A percentile compares a stretch with the other conserved stretches of the same genome.
Evolutionary conservation across 2,888 invertebrate species (phyloP).

Genomic region (Dolomedes plantarius): DNA sequence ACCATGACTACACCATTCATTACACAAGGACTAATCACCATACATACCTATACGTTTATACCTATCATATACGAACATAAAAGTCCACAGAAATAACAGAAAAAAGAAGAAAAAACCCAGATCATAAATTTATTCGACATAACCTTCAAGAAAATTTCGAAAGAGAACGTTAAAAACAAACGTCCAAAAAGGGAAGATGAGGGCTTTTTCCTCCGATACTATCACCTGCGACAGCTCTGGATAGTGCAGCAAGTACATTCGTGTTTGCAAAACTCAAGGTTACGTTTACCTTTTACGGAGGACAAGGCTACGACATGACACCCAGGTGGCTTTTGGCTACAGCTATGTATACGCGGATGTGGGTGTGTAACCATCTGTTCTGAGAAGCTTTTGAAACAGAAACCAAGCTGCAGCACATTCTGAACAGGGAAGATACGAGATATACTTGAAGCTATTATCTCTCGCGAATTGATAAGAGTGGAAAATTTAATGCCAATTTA

Average conservation of each 20-base stretch:
- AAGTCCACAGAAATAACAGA: no score
- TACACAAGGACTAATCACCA: no score
- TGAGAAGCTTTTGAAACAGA: constrained; percentile 10
- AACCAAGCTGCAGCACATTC: background rate
- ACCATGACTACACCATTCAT: no score
- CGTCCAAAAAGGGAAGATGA: background rate
- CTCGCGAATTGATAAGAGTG: no score
- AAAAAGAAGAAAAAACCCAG: background rate
- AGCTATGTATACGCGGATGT: constrained; percentile 11
- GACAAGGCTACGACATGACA: constrained; percentile 48
- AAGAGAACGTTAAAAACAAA: background rate
- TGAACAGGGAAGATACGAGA: background rate
- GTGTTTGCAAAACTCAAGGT: constrained; percentile 53
- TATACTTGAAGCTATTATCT: no score
- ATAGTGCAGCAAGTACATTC: background rate
- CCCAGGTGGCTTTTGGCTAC: constrained; percentile 23
- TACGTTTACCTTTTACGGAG: constrained; percentile 57
- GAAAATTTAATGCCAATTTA: no score
- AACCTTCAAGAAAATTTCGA: background rate
- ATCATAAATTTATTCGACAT: background rate
- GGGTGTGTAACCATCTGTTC: constrained; percentile 13
- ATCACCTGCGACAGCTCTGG: background rate
- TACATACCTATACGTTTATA: no score
- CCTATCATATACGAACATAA: no score
- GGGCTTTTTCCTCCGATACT: background rate